A percentile compares a stretch with the other conserved stretches of the same genome.
Conservation (phyloP, 2,113 vertebrate genomes). For the Engraulis encrasicolus region DNA sequence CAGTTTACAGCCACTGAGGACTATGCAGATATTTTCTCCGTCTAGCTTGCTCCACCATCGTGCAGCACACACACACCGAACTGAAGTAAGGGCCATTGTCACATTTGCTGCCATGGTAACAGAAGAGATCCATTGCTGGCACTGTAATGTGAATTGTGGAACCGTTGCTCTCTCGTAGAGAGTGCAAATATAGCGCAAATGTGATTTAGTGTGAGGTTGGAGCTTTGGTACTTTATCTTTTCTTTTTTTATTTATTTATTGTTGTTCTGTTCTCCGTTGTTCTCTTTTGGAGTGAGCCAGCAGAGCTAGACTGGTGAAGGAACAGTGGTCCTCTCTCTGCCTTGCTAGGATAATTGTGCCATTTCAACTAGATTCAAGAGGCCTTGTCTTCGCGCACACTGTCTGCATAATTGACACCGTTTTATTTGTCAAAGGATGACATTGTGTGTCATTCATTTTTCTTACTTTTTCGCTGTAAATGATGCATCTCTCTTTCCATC, state of each 20-base stretch:
- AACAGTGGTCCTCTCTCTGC: not conserved
- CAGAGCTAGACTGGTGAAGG: not conserved
- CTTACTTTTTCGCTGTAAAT: not conserved
- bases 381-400: slow-evolving; percentile 13
- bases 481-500: not conserved
- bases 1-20: slow-evolving; percentile 45
- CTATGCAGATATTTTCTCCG: slow-evolving; percentile 58
- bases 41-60: slow-evolving; percentile 43
- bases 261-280: too few species aligned
- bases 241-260: too few species aligned
- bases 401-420: slow-evolving; percentile 9
- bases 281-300: not conserved
- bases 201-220: slow-evolving; percentile 4
- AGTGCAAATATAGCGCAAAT: not conserved
- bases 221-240: not conserved
- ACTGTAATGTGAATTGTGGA: slow-evolving; percentile 46
- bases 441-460: not conserved
- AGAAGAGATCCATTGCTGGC: slow-evolving; percentile 47
- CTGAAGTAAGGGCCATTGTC: slow-evolving; percentile 54
- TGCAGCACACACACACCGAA: slow-evolving; percentile 50
- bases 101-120: slow-evolving; percentile 58
- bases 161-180: slow-evolving; percentile 31
- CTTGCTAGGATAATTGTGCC: not conserved
- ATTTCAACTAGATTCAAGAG: not conserved
- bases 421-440: not conserved